Percentiles rank a stretch among this genome's conserved stretches.
These are phyloP conservation scores for Montipora capricornis DNA, from an alignment of 64 coral and sea anemone species.

Conservation along the genomic window DNA sequence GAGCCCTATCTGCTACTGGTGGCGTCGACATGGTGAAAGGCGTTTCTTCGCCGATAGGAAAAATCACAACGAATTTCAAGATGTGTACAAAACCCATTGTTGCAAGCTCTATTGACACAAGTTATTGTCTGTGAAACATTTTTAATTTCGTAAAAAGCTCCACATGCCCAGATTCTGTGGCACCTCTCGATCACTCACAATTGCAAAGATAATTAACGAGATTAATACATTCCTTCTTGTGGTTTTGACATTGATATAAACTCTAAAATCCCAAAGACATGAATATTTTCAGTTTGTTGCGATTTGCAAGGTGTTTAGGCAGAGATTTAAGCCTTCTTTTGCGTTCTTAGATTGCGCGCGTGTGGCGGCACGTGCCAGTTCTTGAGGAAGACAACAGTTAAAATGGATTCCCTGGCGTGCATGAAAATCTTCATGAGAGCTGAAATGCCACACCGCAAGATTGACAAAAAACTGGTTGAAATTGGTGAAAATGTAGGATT, in stretches of 20 bases:
- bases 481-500: not conserved
- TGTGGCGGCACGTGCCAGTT: conserved; percentile 56
- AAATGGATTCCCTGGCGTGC: conserved; percentile 33
- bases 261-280: conserved; percentile 19
- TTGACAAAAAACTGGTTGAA: conserved; percentile 27
- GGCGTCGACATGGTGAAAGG: conserved; percentile 8
- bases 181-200: conserved; percentile 18
- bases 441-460: conserved; percentile 43
- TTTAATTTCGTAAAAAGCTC: conserved; percentile 11
- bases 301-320: conserved; percentile 58
- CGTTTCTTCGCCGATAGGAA: conserved; percentile 18
- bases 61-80: conserved; percentile 9
- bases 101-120: conserved; percentile 26
- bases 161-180: conserved; percentile 1
- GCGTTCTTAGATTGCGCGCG: conserved; percentile 10
- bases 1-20: not conserved
- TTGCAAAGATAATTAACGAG: conserved; percentile 23
- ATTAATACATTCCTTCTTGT: conserved; percentile 36
- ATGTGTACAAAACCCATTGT: conserved; percentile 24
- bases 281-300: not conserved
- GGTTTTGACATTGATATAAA: conserved; percentile 2
- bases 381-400: conserved; percentile 21
- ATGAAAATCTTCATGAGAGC: conserved; percentile 20
- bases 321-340: conserved; percentile 29
- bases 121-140: conserved; percentile 37